Evolutionary conservation across 2,888 invertebrate species (phyloP), one percentile per base, ranked within the genome.

Genomic region (Meta bourneti): DNA sequence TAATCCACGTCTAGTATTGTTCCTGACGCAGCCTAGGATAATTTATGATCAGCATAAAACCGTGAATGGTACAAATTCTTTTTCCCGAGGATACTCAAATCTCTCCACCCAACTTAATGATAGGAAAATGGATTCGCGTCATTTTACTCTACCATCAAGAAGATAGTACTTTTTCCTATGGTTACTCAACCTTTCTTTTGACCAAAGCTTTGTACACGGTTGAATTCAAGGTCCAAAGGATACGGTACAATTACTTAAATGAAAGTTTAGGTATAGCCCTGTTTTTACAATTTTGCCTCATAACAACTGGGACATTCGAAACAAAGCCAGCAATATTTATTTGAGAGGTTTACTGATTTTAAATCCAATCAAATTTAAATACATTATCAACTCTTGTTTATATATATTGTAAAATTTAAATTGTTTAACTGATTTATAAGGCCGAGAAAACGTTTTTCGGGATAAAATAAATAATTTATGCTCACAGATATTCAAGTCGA

Each of bases 1-100:
- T 87, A 87, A 87, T 87, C 87, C 71, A 54, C 54, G 87, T 86
- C 85, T 77, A 49, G 85, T 69, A 86, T 86, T 86, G 87, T 87
- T 71, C 79, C 72, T 79, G 87, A 87, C 79, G 87, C 54, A 72
- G 71, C 54, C 51, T 34, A 52, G 48, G 52, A 70, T 80, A 87
- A 87, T 87, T 87, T 87, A 87, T 80, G 87, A 34, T 74, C 19
- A 71, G 52, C 87, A 87, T 87, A 87, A 87, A 87, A 87, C 52
- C 49, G 7, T 52, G 87, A 80, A 74, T 79, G 80, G 75, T 78
- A 70, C 61, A 86, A 86, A 71, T 72, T 84, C 87, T 71, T 80
- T 78, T 86, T 77, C 78, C 34, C 69, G 20, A 61, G n/a, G 69
- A 77, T 20, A 34, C 74, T n/a, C 52, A 74, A 84, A 84, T 84